Base-by-base conservation (phyloP, 2,113 vertebrate genomes). In the Acanthisitta chloris region DNA sequence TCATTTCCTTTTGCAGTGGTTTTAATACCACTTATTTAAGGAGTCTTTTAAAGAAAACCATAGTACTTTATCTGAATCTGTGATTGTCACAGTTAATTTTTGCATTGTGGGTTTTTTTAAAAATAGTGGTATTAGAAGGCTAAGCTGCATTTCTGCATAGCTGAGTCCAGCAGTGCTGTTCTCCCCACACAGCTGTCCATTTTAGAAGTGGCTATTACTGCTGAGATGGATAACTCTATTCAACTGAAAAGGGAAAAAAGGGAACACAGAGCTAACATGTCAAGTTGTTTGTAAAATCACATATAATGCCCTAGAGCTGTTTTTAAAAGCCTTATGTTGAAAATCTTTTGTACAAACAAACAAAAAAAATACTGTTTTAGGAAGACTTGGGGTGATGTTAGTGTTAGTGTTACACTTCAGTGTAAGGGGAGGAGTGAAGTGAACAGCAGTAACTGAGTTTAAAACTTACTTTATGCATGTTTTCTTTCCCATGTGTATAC, bases 401-500 rank as follows among this genome's bases (percentile, higher is more conserved):
- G 1, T 49, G n/a, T n/a, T n/a, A n/a, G n/a, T 62, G 36, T n/a
- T n/a, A n/a, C n/a, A n/a, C 36, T 38, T 43, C 48, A 33, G 17
- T 10, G n/a, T 49, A n/a, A 18, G 43, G 57, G 64, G 8, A 29
- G 18, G 34, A 48, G 17, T 14, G 20, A 66, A 40, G 9, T 15
- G n/a, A 77, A 38, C 38, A 28, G 14, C 12, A 28, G 26, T 42
- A 51, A 34, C 48, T 33, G 43, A 77, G 36, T 49, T 77, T n/a
- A 21, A 45, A 34, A 21, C 42, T 9, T 59, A 18, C 31, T 26
- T 49, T 45, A 58, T 23, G n/a, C 38, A 7, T 34, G 25, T n/a
- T 65, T 19, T 54, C n/a, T 42, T n/a, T 43, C 36, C 16, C 6
- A 1, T 33, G 26, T 4, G 0, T n/a, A 9, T 16, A 12, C 11